phyloP scores from a whole-genome alignment of 1,140 invertebrate species.

The Plodia interpunctella region DNA sequence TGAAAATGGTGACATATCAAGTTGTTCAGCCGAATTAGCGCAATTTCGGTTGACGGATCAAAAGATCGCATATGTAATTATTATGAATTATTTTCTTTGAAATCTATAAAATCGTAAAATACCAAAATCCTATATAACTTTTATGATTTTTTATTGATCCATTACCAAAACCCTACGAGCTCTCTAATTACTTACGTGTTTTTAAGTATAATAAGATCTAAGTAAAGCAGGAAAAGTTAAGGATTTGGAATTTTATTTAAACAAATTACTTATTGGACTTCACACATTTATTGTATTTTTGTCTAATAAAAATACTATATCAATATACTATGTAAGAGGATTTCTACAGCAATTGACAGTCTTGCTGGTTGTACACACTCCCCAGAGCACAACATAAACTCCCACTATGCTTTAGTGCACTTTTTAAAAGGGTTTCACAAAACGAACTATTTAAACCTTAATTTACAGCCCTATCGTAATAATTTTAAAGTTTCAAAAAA shows the following conservation, averaged over 20 bases:
- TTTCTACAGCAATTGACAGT: constrained; percentile 75
- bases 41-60: too few species aligned
- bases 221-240: too few species aligned
- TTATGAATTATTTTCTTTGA: too few species aligned
- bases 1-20: too few species aligned
- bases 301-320: constrained; percentile 77
- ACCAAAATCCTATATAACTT: too few species aligned
- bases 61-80: too few species aligned
- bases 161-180: too few species aligned
- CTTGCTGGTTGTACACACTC: constrained; percentile 67
- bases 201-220: too few species aligned
- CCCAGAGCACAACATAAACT: constrained; percentile 50
- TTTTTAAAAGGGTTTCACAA: constrained; percentile 36
- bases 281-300: constrained; percentile 77
- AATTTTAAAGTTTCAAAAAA: constrained; percentile 41
- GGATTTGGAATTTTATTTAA: constrained; percentile 29
- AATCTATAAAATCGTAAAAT: too few species aligned
- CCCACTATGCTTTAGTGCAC: constrained; percentile 49
- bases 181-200: too few species aligned
- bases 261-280: constrained; percentile 53
- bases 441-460: constrained; percentile 55
- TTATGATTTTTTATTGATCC: too few species aligned
- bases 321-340: constrained; percentile 68
- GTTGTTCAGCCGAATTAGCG: too few species aligned
- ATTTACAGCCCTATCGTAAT: constrained; percentile 61